These are phyloP conservation scores for Leucosticte australis DNA, from an alignment of 2,113 vertebrate species.

Conservation along the genomic window DNA sequence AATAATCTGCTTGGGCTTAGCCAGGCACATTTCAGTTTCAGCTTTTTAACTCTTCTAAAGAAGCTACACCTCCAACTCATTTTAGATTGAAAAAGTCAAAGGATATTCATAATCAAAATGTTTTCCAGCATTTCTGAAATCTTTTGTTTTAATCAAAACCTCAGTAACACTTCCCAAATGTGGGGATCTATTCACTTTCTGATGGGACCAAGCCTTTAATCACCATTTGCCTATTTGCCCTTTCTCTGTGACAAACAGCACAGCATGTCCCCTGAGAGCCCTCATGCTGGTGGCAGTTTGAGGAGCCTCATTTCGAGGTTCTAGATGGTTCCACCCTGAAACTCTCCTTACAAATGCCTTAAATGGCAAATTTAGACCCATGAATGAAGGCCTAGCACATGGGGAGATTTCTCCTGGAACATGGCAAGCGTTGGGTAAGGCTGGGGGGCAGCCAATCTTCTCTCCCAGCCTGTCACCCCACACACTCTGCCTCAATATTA, in stretches of 20 bases:
- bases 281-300: background rate
- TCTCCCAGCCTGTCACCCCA: constrained; percentile 16
- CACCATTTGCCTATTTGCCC: background rate
- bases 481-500: background rate
- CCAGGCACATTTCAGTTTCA: background rate
- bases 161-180: background rate
- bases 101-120: background rate
- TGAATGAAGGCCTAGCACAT: background rate
- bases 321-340: background rate
- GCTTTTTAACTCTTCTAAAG: background rate
- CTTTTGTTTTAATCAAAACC: background rate
- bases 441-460: background rate
- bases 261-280: background rate
- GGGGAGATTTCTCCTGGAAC: background rate
- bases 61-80: background rate
- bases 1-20: background rate
- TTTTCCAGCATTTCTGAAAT: background rate
- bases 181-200: background rate
- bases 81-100: background rate
- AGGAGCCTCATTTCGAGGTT: background rate
- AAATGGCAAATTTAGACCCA: background rate
- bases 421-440: background rate
- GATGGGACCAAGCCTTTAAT: background rate
- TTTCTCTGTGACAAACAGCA: background rate
- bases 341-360: background rate